Evolutionary conservation across 2,113 vertebrate species (phyloP), one percentile per base, ranked within the genome.

Genomic region (Cebidichthys violaceus): DNA sequence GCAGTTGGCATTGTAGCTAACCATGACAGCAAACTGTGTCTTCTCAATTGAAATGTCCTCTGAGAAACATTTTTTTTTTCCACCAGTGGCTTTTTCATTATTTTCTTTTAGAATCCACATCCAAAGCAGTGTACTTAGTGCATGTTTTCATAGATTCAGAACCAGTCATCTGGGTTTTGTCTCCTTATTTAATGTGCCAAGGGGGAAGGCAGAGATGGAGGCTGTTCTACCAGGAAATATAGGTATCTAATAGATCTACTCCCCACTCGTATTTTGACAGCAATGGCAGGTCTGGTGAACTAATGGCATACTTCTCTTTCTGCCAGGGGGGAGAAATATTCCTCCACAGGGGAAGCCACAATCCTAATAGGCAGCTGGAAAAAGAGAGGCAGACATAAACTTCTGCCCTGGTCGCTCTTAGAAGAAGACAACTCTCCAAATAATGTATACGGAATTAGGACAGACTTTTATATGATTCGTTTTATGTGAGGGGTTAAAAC

Each of bases 161-260:
- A 92, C 84, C 88, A 90, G 92, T 93, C 93, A 93, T 92, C 92
- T 92, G 92, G 92, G 92, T 92, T 94, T 92, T 92, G 86, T 93
- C 90, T 92, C 83, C 90, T 64, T 84, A 61, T 91, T 92, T 86
- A 92, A 91, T 80, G 87, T 86, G 89, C 89, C 88, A 89, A 90
- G 79, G 79, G 80, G 89, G 79, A 89, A 80, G 77, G 84, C 67
- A 86, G 72, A 74, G 85, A 86, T 76, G 74, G 81, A 88, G 69
- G 79, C 76, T 70, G 59, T 66, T 69, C 86, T 76, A 84, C 68
- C 79, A 91, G 91, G 87, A 89, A 92, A 92, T 92, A 92, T 89
- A 92, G 83, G 83, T 89, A 91, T 93, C 91, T 92, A 93, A 92
- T 89, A 90, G 68, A 84, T 85, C 83, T 91, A 74, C 87, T 92